phyloP scores from a whole-genome alignment of 2,113 vertebrate genomes.

The Dryoscopus gambensis region DNA sequence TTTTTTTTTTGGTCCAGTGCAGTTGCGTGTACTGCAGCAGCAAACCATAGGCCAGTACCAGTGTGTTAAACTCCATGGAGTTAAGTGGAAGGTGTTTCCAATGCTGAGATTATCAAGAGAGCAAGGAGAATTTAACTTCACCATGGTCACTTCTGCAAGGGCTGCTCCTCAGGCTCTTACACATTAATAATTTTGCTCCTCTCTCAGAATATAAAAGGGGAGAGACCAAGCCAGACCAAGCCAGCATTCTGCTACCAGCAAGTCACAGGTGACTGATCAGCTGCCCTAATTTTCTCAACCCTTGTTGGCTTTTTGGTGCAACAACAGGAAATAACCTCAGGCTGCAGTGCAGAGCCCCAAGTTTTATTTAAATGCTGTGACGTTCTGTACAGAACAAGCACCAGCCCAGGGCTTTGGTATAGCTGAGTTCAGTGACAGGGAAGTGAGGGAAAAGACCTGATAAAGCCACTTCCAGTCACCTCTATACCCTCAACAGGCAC shows the following conservation, averaged over 20 bases:
- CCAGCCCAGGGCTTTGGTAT: neutral
- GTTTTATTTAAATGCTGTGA: neutral
- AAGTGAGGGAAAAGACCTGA: neutral
- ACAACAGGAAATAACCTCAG: neutral
- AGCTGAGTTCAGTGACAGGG: neutral
- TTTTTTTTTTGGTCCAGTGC: neutral
- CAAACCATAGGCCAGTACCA: rapidly evolving
- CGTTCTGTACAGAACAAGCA: neutral
- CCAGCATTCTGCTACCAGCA: too few relatives aligned
- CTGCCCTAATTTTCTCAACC: rapidly evolving
- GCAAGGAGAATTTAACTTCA: rapidly evolving
- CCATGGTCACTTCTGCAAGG: rapidly evolving
- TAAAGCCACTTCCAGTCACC: too few relatives aligned
- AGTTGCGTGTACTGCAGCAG: neutral
- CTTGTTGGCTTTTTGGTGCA: neutral
- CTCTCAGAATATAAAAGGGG: rapidly evolving
- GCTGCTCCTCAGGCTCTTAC: neutral
- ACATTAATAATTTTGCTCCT: neutral
- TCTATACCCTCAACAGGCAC: neutral
- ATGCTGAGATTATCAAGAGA: rapidly evolving
- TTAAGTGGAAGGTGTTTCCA: rapidly evolving
- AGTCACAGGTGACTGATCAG: rapidly evolving
- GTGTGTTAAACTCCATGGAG: rapidly evolving
- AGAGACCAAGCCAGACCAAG: neutral
- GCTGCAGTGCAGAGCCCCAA: neutral